These are phyloP conservation scores for Microctonus aethiopoides DNA, from an alignment of 2,888 invertebrate species.

Conservation along the genomic window DNA sequence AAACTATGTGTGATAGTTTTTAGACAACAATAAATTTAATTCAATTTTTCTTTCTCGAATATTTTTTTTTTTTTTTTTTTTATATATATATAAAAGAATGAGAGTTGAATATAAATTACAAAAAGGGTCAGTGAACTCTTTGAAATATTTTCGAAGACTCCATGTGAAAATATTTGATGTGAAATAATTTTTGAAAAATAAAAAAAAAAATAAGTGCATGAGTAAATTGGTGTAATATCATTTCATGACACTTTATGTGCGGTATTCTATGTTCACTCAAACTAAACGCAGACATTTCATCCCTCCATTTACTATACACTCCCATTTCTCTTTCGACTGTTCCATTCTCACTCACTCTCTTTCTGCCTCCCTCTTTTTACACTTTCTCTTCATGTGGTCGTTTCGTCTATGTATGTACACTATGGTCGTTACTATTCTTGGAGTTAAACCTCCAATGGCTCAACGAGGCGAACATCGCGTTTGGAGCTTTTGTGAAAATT, in stretches of 20 bases:
- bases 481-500: not conserved
- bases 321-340: not conserved
- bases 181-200: not conserved
- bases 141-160: not conserved
- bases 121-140: not conserved
- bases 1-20: not conserved
- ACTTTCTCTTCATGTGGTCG: not conserved
- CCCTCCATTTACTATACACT: not conserved
- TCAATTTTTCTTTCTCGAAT: no score
- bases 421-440: slow-evolving; percentile 2
- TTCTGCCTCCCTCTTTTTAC: not conserved
- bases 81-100: no score
- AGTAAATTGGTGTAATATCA: not conserved
- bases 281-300: slow-evolving; percentile 9
- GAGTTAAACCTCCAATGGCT: not conserved
- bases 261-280: slow-evolving; percentile 8
- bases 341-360: not conserved
- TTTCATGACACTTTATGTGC: not conserved
- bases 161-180: not conserved
- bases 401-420: not conserved
- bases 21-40: not conserved
- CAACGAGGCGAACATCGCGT: not conserved
- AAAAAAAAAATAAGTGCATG: not conserved
- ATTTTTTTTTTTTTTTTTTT: not conserved
- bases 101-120: no score